Base-by-base conservation (phyloP, 2,888 invertebrate species). In the Alloplasta piceator region DNA sequence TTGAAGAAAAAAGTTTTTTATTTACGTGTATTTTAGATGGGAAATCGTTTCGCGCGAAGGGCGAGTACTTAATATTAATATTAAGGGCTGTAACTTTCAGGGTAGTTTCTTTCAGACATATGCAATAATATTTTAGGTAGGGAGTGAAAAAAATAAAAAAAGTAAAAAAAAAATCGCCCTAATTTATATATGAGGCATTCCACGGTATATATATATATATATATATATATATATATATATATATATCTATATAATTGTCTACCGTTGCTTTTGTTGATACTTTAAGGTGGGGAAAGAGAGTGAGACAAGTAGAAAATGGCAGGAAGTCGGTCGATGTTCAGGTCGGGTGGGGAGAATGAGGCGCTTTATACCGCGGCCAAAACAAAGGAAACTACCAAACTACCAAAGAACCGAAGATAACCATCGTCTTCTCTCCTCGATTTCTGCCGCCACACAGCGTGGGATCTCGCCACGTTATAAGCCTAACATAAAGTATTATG, bases 341-440 rank as follows among this genome's bases (percentile, higher is more conserved):
- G 61, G 86, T 88, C 26, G 26, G 86, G 70, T 39, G n/a, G 58
- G 38, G 16, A 52, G 12, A 26, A 3, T 26, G 26, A 26, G 26
- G 66, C n/a, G 73, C 55, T 36, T 60, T 16, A 36, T 70, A 79
- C 81, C 75, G 79, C 86, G 85, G 87, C 89, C 89, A 90, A 90
- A 90, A 91, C 91, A 91, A 91, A 91, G 89, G 90, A 90, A 89
- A 87, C 89, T 82, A 87, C 87, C 87, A 88, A 90, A 90, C 89
- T 88, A 90, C 88, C 85, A 84, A 71, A 81, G 80, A 86, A 84
- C 50, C 26, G 74, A 66, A 89, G 90, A 91, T 90, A 90, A 85
- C 86, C 83, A 90, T 81, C 81, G 60, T 78, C 74, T 78, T 81
- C 81, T 74, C 74, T 74, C 74, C 74, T 75, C 76, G 60, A 71